Base-by-base conservation (phyloP, 2,113 vertebrate species). In the Heloderma charlesbogerti region DNA sequence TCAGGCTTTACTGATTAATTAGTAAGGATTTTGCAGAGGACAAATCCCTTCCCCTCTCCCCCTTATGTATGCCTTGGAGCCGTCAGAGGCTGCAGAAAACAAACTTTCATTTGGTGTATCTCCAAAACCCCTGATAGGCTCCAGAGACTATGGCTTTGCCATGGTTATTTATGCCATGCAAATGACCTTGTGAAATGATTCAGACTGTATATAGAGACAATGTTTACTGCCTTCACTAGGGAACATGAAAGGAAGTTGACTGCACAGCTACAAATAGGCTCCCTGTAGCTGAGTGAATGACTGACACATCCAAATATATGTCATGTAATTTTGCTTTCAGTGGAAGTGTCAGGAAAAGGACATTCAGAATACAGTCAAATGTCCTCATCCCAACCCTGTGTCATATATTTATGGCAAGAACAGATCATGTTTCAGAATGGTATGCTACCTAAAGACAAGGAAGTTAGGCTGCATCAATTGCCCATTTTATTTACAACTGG, bases 401-500 rank as follows among this genome's bases (percentile, higher is more conserved):
- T 43, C 45, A 88, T 71, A n/a, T n/a, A 54, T 85, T 78, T 91
- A 34, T 34, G 22, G 4, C 10, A 84, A 48, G 45, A 88, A 40
- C 13, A 63, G 89, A 72, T 67, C 20, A 3, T 80, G 37, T 91
- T 90, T 57, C 27, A 60, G 40, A 67, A 16, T 48, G 7, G n/a
- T 82, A 54, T 40, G 69, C 29, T 74, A 75, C 16, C 54, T 78
- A 91, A 91, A 91, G 89, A 9, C n/a, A 88, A 86, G 80, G 40
- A 91, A 84, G 93, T 69, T 87, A 87, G 88, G 63, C 86, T 91
- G 89, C 88, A 84, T 43, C 0, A 4, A 85, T 40, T 89, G 9
- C 0, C 81, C 87, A 80, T n/a, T 37, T 69, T 67, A 86, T 84
- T 60, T 72, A 82, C 15, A 78, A 8, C 0, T 7, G 84, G 60